Base-by-base conservation (phyloP, 2,797 vertebrate genomes). In the Benthosema pterotum region DNA sequence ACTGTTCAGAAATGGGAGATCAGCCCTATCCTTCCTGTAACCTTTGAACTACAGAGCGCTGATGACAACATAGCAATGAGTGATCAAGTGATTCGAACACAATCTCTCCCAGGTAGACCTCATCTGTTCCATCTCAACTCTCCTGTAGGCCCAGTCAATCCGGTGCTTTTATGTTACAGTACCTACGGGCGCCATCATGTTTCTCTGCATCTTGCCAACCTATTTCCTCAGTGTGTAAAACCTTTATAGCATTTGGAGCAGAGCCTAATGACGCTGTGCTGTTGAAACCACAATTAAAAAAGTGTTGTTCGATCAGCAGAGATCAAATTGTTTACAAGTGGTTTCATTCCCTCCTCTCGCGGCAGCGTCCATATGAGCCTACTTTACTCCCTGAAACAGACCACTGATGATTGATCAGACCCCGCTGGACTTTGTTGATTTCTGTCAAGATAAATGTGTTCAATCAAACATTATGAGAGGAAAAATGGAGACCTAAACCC, bases 11-110 rank as follows among this genome's bases (percentile, higher is more conserved):
- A 49, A 51, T 11, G 3, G 3, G 18, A 59, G 32, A 67, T 12
- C 74, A 52, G 60, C 0, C 2, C 13, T 75, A 60, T 76, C 79
- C 81, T 79, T 78, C 60, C 46, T 64, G 43, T 89, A 65, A 90
- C 83, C 87, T 83, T 72, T 79, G 70, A 77, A 78, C 75, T 67
- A 11, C 17, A 57, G 69, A 38, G 32, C 8, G 8, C 32, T 38
- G 32, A 9, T 38, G 9, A 38, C 32, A 38, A 38, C 32, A 38
- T 6, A 0, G 28, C 5, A 28, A 2, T 8, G 32, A 32, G 32
- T 32, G 32, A 38, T 38, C 32, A 38, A 70, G 69, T 56, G 56
- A 73, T 53, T 71, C 64, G 52, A 69, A 56, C 17, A 49, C 42
- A 38, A 0, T 18, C 18, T 42, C 45, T 47, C 60, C 60, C 57